Evolutionary conservation across 2,113 vertebrate species (phyloP).

Genomic region (Fulmarus glacialis): DNA sequence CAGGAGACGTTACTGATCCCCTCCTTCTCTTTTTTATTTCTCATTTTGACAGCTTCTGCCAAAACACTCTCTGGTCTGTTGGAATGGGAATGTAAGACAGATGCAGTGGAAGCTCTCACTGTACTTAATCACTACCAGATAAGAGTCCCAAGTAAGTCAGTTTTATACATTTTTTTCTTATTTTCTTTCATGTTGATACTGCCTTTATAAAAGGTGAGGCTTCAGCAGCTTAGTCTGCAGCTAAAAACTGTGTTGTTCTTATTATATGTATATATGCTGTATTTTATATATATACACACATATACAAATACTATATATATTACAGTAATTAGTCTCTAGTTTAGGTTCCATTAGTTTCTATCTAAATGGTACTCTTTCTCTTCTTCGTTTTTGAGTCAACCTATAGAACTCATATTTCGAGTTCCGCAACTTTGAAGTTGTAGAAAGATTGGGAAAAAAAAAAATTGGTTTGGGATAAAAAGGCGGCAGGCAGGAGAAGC

Average conservation of each 20-base stretch:
- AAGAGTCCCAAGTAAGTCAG: slow-evolving; percentile 93
- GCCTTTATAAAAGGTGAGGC: neutral
- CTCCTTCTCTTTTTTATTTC: neutral
- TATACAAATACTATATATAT: neutral
- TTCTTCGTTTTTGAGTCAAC: neutral
- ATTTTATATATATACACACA: neutral
- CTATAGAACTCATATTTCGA: neutral
- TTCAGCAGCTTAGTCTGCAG: neutral
- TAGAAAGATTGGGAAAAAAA: neutral
- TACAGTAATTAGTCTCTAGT: neutral
- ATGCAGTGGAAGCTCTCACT: slow-evolving; percentile 95
- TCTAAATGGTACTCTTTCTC: neutral
- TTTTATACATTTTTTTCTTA: neutral
- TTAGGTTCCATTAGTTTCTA: neutral
- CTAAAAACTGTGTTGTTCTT: neutral
- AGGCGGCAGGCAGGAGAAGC: neutral
- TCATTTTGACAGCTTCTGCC: slow-evolving; percentile 83
- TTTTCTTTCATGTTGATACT: neutral
- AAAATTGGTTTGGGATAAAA: neutral
- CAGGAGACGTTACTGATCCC: neutral
- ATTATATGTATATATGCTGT: neutral
- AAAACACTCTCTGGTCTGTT: slow-evolving; percentile 94
- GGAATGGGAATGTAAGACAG: slow-evolving; percentile 95
- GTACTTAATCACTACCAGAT: slow-evolving; percentile 98
- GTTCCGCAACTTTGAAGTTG: neutral